Evolutionary conservation across 1,140 invertebrate species (phyloP), one percentile per base, ranked within the genome.

Genomic region (Apis laboriosa): DNA sequence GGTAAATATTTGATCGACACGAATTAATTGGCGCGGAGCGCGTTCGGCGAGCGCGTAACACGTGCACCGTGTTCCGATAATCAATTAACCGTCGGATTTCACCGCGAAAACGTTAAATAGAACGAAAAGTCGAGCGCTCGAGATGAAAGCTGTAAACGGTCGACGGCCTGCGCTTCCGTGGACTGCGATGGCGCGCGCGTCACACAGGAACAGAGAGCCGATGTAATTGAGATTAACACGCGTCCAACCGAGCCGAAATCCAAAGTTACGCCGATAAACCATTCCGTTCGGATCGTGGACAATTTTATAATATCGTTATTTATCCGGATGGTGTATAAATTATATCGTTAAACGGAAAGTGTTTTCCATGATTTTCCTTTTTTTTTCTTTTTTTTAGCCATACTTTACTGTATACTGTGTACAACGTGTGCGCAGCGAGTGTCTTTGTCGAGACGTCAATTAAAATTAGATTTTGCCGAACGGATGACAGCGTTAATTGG

Each of bases 91-190:
- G 66, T 67, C 63, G 51, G 83, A 83, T 68, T 80, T 83, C 85
- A 85, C 80, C 83, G 74, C 79, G 79, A 70, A 81, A 86, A 86
- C 56, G 66, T 66, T 71, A 68, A 78, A 60, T 60, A 83, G 64
- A 64, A 79, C 64, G 66, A 77, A 49, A 85, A 85, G 55, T 70
- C 68, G 76, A 63, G 73, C 15, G 72, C 55, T 3, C 34, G 34
- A 61, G 86, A 87, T 87, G 84, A 86, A 87, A 87, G 86, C 75
- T 83, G 34, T 43, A 86, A 87, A 87, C 71, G 70, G 56, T 82
- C 80, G 74, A 81, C 72, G 66, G 77, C 34, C 53, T 75, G 76
- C 84, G 75, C 77, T 85, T 87, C 84, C 84, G 85, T 60, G 80
- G 79, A 72, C 83, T 63, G 34, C 5, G 34, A 43, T 43, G 73